Conservation (phyloP, 2,888 invertebrate genomes). For the Sphaeridia pumilis region DNA sequence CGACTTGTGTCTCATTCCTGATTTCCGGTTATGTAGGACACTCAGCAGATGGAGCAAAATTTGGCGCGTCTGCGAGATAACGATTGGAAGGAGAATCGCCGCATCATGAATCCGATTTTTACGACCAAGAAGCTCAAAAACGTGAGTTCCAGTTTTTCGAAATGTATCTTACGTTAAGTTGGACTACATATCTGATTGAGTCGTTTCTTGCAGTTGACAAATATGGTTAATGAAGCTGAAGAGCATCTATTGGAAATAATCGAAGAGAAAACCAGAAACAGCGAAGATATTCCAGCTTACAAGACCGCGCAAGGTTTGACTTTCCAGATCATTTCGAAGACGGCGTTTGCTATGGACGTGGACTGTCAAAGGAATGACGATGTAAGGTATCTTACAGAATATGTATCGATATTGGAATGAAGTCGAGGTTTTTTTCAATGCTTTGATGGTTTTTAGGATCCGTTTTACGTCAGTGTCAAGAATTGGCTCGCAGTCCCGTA, state of each 20-base stretch:
- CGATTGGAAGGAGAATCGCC: slow-evolving; percentile 34
- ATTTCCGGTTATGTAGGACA: too few relatives aligned
- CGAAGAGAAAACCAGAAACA: slow-evolving; percentile 28
- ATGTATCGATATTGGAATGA: background rate
- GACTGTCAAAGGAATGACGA: slow-evolving; percentile 35
- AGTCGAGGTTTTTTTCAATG: background rate
- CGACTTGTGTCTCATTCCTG: too few relatives aligned
- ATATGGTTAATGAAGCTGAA: slow-evolving; percentile 35
- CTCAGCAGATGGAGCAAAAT: slow-evolving; percentile 33
- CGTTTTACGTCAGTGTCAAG: slow-evolving; percentile 32
- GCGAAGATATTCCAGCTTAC: slow-evolving; percentile 30
- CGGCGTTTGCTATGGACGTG: slow-evolving; percentile 35
- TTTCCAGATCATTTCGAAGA: slow-evolving; percentile 35
- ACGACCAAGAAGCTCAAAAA: slow-evolving; percentile 34
- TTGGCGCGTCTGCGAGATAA: slow-evolving; percentile 32
- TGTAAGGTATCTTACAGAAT: slow-evolving; percentile 13
- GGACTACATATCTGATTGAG: background rate
- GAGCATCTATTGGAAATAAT: slow-evolving; percentile 32
- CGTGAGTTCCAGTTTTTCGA: slow-evolving; percentile 16
- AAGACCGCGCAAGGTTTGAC: slow-evolving; percentile 31
- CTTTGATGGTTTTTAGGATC: slow-evolving; percentile 22
- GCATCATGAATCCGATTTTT: slow-evolving; percentile 34
- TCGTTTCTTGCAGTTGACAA: slow-evolving; percentile 23
- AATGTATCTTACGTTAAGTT: slow-evolving; percentile 3
- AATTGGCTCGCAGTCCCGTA: slow-evolving; percentile 35